Base-by-base conservation (phyloP, 2,113 vertebrate species). In the Arothron firmamentum region DNA sequence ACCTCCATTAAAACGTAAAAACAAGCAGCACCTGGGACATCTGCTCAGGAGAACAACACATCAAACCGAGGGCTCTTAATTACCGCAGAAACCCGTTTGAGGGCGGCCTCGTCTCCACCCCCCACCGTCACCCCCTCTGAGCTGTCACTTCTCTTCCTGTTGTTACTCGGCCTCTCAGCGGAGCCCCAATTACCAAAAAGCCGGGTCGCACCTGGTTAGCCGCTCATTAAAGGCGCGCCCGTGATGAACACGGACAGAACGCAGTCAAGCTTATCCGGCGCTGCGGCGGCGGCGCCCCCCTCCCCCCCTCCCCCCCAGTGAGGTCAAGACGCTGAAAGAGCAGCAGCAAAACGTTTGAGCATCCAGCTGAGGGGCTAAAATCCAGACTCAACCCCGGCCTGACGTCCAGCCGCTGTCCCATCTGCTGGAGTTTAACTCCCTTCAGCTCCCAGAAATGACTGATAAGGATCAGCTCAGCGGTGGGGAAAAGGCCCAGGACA, bases 101-200 rank as follows among this genome's bases (percentile, higher is more conserved):
- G 21, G 3, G 45, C 13, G 16, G 18, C 43, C 45, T 21, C 58
- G 14, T 25, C 45, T 56, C 31, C 62, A 46, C 28, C 56, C 21
- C 21, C 68, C 31, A 23, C 42, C 58, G 58, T 16, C 48, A 23
- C 57, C 72, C 70, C 28, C 45, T 2, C 45, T 17, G 45, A 85
- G 79, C 79, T 75, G 82, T 83, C 78, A 72, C 62, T 69, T 68
- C 72, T 60, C 75, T 84, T 85, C 77, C 77, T 84, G 81, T 82
- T 79, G 74, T 67, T 74, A 31, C 73, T 61, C 51, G 9, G 64
- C 66, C 53, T 31, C 75, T 73, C 81, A 82, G 79, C 69, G 20
- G 80, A 82, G 69, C 49, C 62, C 70, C 77, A 84, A 87, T 85
- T 82, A 87, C 46, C 64, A 15, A 67, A 60, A 62, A 65, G 54